Evolutionary conservation across 2,113 vertebrate genomes (phyloP).

Genomic region (Pelecanoides urinatrix): DNA sequence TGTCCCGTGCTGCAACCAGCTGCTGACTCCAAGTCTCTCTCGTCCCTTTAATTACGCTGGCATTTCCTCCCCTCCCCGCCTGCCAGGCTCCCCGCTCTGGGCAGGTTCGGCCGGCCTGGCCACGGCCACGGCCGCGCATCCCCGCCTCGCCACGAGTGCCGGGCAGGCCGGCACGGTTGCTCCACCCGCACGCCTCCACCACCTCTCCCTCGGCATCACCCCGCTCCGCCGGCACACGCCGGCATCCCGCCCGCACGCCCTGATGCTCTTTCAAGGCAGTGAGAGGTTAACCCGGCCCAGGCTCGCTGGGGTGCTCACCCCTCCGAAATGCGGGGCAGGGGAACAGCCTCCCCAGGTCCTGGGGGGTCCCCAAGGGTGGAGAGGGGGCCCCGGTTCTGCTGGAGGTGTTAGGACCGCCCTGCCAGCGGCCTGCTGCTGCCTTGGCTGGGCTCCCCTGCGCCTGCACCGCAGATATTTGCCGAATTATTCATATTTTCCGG

Average conservation of each 20-base stretch:
- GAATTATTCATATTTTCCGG: conserved; percentile 66
- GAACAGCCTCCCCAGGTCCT: background rate
- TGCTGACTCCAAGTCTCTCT: conserved; percentile 8
- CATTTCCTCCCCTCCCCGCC: conserved; percentile 51
- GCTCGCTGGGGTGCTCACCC: background rate
- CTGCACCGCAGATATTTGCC: conserved; percentile 61
- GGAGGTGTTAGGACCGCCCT: conserved; percentile 21
- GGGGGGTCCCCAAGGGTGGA: background rate
- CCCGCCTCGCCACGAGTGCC: background rate
- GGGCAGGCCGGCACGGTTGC: background rate
- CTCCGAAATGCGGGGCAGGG: background rate
- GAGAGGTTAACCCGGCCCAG: background rate
- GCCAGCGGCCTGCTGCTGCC: conserved; percentile 52
- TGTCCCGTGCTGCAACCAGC: conserved; percentile 59
- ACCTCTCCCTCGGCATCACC: background rate
- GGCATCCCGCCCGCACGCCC: background rate
- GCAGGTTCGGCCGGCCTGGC: conserved; percentile 16
- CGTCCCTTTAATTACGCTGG: conserved; percentile 58
- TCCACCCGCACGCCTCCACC: background rate
- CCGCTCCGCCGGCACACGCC: background rate
- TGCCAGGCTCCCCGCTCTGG: conserved; percentile 8
- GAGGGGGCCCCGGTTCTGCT: background rate
- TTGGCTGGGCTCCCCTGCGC: conserved; percentile 40
- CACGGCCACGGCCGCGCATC: background rate
- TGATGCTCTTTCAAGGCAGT: background rate